These are phyloP conservation scores for Dicrurus megarhynchus DNA, from an alignment of 2,113 vertebrate genomes.

Conservation along the genomic window DNA sequence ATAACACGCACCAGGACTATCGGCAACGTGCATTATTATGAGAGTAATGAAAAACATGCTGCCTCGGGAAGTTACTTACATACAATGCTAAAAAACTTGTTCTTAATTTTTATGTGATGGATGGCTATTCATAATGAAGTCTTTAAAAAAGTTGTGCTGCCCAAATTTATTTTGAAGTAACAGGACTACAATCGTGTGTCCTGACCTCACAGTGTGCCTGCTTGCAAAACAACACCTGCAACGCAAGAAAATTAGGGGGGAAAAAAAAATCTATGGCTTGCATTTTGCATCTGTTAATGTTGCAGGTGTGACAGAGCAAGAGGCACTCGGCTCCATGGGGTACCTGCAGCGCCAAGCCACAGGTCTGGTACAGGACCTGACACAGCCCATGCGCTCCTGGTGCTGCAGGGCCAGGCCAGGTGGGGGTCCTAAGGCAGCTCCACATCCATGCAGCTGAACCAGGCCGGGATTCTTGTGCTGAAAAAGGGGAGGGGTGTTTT, in stretches of 20 bases:
- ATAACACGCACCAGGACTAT: neutral
- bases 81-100: neutral
- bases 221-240: neutral
- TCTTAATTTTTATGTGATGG: neutral
- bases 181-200: neutral
- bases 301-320: neutral
- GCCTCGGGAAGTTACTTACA: neutral
- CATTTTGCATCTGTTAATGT: neutral
- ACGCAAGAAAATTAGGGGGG: neutral
- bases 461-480: neutral
- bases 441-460: rapidly evolving
- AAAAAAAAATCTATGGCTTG: neutral
- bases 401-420: neutral
- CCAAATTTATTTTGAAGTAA: neutral
- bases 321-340: neutral
- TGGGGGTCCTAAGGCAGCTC: neutral
- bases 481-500: neutral
- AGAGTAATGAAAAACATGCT: neutral
- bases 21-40: neutral
- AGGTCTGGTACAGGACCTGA: neutral
- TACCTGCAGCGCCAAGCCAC: neutral
- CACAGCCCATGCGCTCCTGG: neutral
- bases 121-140: neutral
- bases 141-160: neutral
- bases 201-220: neutral